Percentiles rank a stretch among this genome's conserved stretches.
Evolutionary conservation across 2,113 vertebrate species (phyloP).

Genomic region (Oxyruncus cristatus): DNA sequence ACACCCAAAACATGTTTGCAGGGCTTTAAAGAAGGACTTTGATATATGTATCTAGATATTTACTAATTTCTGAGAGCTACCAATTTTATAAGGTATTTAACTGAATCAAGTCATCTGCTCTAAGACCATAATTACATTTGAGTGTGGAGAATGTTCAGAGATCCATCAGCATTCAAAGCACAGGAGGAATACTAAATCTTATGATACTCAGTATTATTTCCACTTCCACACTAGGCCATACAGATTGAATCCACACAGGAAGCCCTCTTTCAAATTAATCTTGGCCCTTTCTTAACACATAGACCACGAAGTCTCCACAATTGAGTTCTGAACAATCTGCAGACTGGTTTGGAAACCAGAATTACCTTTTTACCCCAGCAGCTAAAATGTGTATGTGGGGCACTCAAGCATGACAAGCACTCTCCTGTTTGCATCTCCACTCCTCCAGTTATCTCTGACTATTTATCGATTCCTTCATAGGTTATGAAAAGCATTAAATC

Average conservation of each 20-base stretch:
- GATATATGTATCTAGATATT: not conserved
- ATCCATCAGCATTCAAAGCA: not conserved
- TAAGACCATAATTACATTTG: not conserved
- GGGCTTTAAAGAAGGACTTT: not conserved
- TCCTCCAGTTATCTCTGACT: not conserved
- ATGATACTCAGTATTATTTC: not conserved
- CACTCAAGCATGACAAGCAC: not conserved
- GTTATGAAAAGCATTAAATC: conserved; percentile 8
- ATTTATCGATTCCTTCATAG: not conserved
- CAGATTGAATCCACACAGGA: not conserved
- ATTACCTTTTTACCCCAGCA: not conserved
- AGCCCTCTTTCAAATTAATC: not conserved
- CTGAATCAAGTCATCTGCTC: not conserved
- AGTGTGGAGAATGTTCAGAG: not conserved
- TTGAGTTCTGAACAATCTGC: not conserved
- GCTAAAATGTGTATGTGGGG: not conserved
- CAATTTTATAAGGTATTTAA: not conserved
- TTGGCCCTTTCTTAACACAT: not conserved
- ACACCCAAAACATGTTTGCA: not conserved
- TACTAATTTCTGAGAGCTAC: not conserved
- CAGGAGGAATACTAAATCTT: not conserved
- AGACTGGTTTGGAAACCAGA: not conserved
- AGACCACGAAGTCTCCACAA: not conserved
- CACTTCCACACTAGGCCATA: not conserved
- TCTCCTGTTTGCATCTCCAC: not conserved